phyloP scores from a whole-genome alignment of 2,113 vertebrate species.

The Chrysemys picta region DNA sequence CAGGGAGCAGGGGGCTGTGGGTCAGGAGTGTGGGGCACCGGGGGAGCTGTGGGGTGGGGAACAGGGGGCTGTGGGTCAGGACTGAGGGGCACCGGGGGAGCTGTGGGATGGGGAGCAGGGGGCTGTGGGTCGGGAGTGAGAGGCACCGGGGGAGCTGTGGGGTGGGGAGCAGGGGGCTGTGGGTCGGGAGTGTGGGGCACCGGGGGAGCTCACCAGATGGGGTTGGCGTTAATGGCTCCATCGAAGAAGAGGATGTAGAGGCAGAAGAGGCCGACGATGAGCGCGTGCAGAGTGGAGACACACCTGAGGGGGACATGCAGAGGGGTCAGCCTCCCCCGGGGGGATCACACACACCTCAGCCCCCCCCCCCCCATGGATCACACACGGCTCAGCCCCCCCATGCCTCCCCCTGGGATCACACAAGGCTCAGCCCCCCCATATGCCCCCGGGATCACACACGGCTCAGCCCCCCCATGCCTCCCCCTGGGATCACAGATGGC shows the following conservation, averaged over 20 bases:
- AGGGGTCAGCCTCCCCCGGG: neutral
- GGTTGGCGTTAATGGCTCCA: slow-evolving; percentile 81
- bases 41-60: no score
- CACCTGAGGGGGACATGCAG: slow-evolving; percentile 56
- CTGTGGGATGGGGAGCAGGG: no score
- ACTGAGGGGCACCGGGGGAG: no score
- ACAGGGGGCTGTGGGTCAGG: no score
- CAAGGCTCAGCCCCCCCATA: no score
- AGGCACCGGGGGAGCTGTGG: neutral
- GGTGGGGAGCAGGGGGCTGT: neutral
- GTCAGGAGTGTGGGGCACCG: no score
- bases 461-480: rapidly evolving
- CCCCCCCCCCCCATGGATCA: no score
- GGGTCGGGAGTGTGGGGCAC: no score
- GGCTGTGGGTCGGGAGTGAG: no score
- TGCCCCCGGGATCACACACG: no score
- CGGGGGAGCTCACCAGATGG: slow-evolving; percentile 80
- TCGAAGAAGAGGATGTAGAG: slow-evolving; percentile 85
- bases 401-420: neutral
- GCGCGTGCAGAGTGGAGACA: slow-evolving; percentile 82
- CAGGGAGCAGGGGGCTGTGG: no score
- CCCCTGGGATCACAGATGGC: rapidly evolving
- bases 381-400: neutral
- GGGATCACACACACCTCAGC: no score
- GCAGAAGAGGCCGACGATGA: slow-evolving; percentile 83